These are phyloP conservation scores for Bombus impatiens DNA, from an alignment of 1,140 invertebrate genomes.

Conservation along the genomic window DNA sequence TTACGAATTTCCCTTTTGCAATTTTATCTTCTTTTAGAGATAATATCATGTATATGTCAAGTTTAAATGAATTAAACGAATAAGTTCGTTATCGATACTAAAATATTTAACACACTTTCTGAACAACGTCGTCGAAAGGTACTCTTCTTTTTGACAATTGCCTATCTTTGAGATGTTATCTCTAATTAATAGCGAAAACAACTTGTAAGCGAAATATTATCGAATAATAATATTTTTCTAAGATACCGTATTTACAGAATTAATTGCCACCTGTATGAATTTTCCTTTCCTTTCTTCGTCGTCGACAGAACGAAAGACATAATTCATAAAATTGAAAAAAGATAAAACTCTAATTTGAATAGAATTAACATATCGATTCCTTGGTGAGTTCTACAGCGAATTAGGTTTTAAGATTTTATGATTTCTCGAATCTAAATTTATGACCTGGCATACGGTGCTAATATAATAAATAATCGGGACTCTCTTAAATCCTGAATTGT, in stretches of 20 bases:
- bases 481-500: too few species aligned
- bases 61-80: background rate
- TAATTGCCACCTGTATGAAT: background rate
- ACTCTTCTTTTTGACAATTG: too few species aligned
- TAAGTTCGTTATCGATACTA: background rate
- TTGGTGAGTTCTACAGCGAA: background rate
- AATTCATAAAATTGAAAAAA: background rate
- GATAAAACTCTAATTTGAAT: background rate
- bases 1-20: too few species aligned
- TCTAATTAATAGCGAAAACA: background rate
- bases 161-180: background rate
- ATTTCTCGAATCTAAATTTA: too few species aligned
- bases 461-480: too few species aligned
- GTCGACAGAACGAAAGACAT: background rate
- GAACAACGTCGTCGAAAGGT: background rate
- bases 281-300: background rate
- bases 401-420: background rate
- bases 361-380: background rate
- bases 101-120: background rate
- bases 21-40: too few species aligned
- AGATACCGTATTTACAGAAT: background rate
- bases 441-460: too few species aligned
- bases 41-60: too few species aligned
- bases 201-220: background rate
- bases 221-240: background rate